Base-by-base conservation (phyloP, 2,797 vertebrate genomes). In the Sebastes nivosus region DNA sequence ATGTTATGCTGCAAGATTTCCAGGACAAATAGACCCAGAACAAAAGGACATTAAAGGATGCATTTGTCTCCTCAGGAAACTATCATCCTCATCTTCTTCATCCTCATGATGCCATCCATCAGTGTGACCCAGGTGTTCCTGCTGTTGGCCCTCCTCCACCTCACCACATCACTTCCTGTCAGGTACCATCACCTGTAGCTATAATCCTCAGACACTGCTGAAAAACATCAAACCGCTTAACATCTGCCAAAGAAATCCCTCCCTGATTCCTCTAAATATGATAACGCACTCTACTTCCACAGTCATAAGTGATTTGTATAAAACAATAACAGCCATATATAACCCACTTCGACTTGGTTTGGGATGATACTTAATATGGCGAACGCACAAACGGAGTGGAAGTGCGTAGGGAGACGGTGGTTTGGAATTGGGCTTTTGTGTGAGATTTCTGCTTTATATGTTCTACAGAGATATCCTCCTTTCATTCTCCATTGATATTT, bases 71-170 rank as follows among this genome's bases (percentile, higher is more conserved):
- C 65, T 63, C 75, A 91, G 92, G 84, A 84, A 87, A 76, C 77
- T 69, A 8, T 46, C 20, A 60, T 72, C 86, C n/a, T 68, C 80
- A 3, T 79, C 69, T 29, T 89, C 69, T 46, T 88, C 82, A 27
- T 75, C 73, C 13, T 64, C 80, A 89, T 36, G 79, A 95, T 95
- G 95, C 57, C 85, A 20, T 83, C 81, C 58, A 38, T 94, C 25
- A 88, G 88, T 30, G 81, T 92, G 50, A 85, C 82, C 67, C 93
- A 93, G 71, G 61, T 87, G 46, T 79, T 94, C 67, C 73, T 96
- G 77, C 78, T 95, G 34, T 77, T 76, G 29, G 87, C 84, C 38
- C 64, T 96, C 70, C 70, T 95, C 75, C 84, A 94, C 71, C 59
- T 87, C 77, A 60, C 81, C 4, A 55, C 82, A 27, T 80, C 94